phyloP scores from a whole-genome alignment of 2,113 vertebrate genomes.

The Nibea albiflora region DNA sequence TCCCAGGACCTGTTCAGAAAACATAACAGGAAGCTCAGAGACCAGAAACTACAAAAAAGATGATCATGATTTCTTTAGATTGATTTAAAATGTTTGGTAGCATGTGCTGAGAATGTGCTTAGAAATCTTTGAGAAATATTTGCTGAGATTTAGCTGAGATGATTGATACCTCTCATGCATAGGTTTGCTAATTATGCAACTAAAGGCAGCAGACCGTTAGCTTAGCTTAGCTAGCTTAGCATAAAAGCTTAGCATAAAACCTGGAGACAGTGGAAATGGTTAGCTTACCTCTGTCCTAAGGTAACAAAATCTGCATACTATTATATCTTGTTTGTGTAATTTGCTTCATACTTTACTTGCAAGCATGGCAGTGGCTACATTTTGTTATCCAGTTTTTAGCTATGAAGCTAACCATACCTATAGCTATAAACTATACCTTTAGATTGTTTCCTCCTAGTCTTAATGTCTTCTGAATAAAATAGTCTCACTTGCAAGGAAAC shows the following conservation, averaged over 20 bases:
- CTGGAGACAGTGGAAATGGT: background rate
- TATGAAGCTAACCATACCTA: background rate
- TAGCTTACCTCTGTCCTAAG: background rate
- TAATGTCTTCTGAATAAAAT: background rate
- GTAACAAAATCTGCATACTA: background rate
- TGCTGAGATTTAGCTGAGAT: background rate
- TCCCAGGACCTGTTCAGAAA: constrained; percentile 87
- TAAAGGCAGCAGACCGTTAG: background rate
- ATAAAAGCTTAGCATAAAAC: background rate
- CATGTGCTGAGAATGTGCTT: too few species aligned
- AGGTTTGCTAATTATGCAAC: background rate
- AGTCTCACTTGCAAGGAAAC: background rate
- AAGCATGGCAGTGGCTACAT: background rate
- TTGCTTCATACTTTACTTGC: background rate
- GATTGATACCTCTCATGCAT: background rate
- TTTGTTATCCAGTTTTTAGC: background rate
- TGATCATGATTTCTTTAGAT: too few species aligned
- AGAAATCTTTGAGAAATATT: background rate
- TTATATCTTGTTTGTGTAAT: background rate
- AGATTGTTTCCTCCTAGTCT: background rate
- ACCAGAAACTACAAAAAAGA: background rate
- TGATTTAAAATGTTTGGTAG: background rate
- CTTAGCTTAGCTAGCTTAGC: too few species aligned
- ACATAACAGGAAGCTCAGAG: background rate
- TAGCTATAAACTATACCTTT: background rate